These are phyloP conservation scores for Malacosoma neustria DNA, from an alignment of 2,888 invertebrate species.

Conservation along the genomic window DNA sequence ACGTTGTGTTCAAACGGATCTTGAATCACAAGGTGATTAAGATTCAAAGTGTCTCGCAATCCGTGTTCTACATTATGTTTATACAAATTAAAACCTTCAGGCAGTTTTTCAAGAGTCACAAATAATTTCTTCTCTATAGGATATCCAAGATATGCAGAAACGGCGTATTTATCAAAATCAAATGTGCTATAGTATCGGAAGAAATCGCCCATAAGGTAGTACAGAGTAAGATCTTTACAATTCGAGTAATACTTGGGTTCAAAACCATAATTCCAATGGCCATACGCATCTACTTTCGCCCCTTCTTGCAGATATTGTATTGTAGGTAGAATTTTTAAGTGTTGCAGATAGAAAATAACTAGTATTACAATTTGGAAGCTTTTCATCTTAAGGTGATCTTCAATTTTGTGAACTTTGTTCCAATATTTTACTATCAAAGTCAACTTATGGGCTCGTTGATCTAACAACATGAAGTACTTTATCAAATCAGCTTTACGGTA, in stretches of 20 bases:
- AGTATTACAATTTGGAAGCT: constrained; percentile 11
- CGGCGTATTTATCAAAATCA: constrained; percentile 4
- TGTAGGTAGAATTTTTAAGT: constrained; percentile 8
- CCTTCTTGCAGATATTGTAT: constrained; percentile 6
- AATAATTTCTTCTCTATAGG: constrained; percentile 3
- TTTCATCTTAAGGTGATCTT: not conserved
- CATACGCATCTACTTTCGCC: constrained; percentile 1
- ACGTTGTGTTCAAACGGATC: too few species aligned
- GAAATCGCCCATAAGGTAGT: constrained; percentile 29
- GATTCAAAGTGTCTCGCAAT: too few species aligned
- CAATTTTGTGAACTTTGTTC: constrained; percentile 7
- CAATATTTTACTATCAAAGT: constrained; percentile 15
- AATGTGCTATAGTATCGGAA: constrained; percentile 28
- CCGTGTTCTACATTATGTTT: too few species aligned
- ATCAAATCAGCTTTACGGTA: constrained; percentile 6
- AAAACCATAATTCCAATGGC: constrained; percentile 9
- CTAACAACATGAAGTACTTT: constrained; percentile 12
- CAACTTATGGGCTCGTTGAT: constrained; percentile 9
- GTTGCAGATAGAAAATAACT: constrained; percentile 21
- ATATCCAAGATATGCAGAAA: constrained; percentile 7
- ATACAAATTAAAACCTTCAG: too few species aligned
- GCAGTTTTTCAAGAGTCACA: constrained; percentile 2
- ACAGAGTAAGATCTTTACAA: constrained; percentile 13
- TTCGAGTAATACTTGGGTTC: not conserved
- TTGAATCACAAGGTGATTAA: too few species aligned